Evolutionary conservation across 2,113 vertebrate species (phyloP).

Genomic region (pig (Sus scrofa)): T2T-Sscrofa CM000822.6:51734001-51734500

Average conservation of each 20-base stretch:
- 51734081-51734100: background rate
- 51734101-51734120: slow-evolving; percentile 37
- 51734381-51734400: background rate
- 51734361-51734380: background rate
- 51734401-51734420: background rate
- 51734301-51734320: background rate
- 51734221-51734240: background rate
- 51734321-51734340: slow-evolving; percentile 34
- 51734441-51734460: background rate
- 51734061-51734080: slow-evolving; percentile 25
- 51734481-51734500: background rate
- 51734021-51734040: slow-evolving; percentile 29
- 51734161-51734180: background rate
- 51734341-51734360: background rate
- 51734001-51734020: background rate
- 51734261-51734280: background rate
- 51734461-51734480: background rate
- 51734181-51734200: background rate
- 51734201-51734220: slow-evolving; percentile 40
- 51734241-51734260: background rate
- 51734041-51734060: background rate
- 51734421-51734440: background rate
- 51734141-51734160: background rate
- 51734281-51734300: slow-evolving; percentile 28
- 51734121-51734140: slow-evolving; percentile 15